phyloP scores from a whole-genome alignment of 2,113 vertebrate species.

The Beaufortia kweichowensis region DNA sequence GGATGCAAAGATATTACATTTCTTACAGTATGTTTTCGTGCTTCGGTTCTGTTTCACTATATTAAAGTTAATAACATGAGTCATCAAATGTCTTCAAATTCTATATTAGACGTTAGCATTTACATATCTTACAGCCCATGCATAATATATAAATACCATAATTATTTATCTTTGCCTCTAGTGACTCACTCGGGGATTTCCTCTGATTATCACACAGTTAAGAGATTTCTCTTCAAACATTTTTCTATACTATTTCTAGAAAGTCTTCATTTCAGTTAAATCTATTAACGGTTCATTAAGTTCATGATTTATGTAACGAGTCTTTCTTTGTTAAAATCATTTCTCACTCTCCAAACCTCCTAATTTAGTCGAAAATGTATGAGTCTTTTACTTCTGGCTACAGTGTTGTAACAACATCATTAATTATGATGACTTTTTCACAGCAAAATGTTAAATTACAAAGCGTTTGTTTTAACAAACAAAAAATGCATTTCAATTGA shows the following conservation, averaged over 20 bases:
- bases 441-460: constrained; percentile 7
- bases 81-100: constrained; percentile 17
- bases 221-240: constrained; percentile 11
- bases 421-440: constrained; percentile 26
- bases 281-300: constrained; percentile 32
- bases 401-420: constrained; percentile 34
- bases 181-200: not conserved
- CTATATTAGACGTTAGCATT: constrained; percentile 12
- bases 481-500: not conserved
- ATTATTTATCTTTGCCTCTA: constrained; percentile 6
- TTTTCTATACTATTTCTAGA: constrained; percentile 1
- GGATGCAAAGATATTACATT: not conserved
- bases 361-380: constrained; percentile 19
- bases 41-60: not conserved
- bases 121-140: not conserved
- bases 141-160: constrained; percentile 13
- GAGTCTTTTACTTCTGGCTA: constrained; percentile 15
- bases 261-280: constrained; percentile 25
- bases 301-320: constrained; percentile 30
- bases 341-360: constrained; percentile 8
- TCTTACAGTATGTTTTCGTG: not conserved
- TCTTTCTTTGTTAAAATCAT: not conserved
- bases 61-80: constrained; percentile 2
- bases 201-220: constrained; percentile 6
- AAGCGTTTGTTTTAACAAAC: constrained; percentile 16